Evolutionary conservation across 2,797 vertebrate species (phyloP).

Genomic region (Heteromormyrus szaboi): DNA sequence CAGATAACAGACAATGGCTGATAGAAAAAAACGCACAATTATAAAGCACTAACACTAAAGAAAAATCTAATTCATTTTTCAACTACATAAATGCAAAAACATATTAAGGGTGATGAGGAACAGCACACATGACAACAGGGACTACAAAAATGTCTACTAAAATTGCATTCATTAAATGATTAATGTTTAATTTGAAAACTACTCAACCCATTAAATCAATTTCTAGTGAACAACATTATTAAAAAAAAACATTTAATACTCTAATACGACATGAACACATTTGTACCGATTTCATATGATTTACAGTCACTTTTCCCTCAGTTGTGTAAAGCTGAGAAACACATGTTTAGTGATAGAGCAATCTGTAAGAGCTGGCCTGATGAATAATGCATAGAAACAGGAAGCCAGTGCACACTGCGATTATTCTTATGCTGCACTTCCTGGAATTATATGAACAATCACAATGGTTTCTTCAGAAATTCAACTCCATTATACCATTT

Average conservation of each 20-base stretch:
- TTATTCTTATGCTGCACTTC: constrained; percentile 30
- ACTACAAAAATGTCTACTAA: neutral
- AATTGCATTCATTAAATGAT: neutral
- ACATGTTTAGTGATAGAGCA: constrained; percentile 35
- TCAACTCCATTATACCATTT: neutral
- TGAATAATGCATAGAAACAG: constrained; percentile 61
- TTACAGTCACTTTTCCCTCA: neutral
- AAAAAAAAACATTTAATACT: neutral
- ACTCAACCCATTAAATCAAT: neutral
- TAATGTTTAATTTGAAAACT: neutral
- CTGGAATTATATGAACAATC: constrained; percentile 19
- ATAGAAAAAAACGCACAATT: neutral
- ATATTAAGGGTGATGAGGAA: neutral
- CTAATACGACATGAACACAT: neutral
- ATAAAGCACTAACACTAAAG: neutral
- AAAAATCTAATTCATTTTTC: neutral
- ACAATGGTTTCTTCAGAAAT: constrained; percentile 18
- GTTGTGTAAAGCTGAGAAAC: constrained; percentile 15
- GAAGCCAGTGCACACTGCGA: constrained; percentile 34
- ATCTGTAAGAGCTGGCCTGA: constrained; percentile 45
- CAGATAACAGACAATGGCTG: neutral
- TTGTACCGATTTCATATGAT: neutral
- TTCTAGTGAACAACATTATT: neutral
- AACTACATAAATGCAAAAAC: neutral
- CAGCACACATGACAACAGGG: neutral